Base-by-base conservation (phyloP, 2,113 vertebrate genomes). In the Microtus richardsoni region DNA sequence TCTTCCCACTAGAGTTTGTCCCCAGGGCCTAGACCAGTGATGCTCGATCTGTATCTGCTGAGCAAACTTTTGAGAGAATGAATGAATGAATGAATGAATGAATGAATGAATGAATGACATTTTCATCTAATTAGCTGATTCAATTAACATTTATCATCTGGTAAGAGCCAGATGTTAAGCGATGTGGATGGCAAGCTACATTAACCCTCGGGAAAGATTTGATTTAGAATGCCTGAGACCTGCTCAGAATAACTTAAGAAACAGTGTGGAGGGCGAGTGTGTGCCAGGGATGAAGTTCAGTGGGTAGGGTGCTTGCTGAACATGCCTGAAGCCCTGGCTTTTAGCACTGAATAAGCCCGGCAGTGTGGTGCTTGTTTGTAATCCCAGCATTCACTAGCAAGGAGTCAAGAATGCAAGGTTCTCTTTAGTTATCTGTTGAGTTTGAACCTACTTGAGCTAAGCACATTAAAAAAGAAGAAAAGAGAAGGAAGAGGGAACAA, bases 81-180 rank as follows among this genome's bases (percentile, higher is more conserved):
- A 95, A 93, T 54, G 39, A 62, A 39, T 41, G 39, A 92, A 36
- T 41, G n/a, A n/a, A n/a, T n/a, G n/a, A n/a, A n/a, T n/a, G n/a
- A n/a, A n/a, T n/a, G 39, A 95, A 93, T 52, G 39, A 64, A 41
- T 41, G 39, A 95, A 93, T 47, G 75, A 64, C 21, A 21, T 71
- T 84, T 94, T 83, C 75, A 7, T 62, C 66, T 85, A 83, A 70
- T 88, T 60, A 60, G 83, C 71, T 73, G 86, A 91, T 85, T 91
- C 19, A 74, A 22, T 71, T 41, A 80, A 30, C 8, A 26, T 47
- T 96, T 89, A 39, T 92, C 79, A 75, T 83, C 41, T 77, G 5
- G 47, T 77, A 44, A 83, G 24, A 66, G 24, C 47, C 85, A 95
- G 88, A 74, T 36, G n/a, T 44, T 49, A 77, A 73, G 36, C 19